Base-by-base conservation (phyloP, 1,140 invertebrate species). In the Cecropterus lyciades region DNA sequence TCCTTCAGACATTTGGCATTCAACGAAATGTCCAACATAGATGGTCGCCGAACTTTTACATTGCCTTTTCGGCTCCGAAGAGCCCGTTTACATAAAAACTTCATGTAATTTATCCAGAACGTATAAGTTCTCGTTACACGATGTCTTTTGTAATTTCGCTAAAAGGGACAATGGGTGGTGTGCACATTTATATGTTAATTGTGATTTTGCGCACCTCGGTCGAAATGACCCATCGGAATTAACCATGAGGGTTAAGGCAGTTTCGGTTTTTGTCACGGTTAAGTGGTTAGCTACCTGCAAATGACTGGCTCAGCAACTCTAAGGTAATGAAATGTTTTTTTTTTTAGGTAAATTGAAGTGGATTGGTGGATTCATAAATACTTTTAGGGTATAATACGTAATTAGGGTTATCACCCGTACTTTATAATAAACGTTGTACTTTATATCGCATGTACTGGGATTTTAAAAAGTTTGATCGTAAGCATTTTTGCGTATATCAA, bases 111-210 rank as follows among this genome's bases (percentile, higher is more conserved):
- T 59, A 59, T 49, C 55, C 16, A 27, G n/a, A 14, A 48, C 43
- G 15, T 52, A 55, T 48, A 33, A 55, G 11, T 7, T 17, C 20
- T 52, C 49, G 46, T 67, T 37, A 67, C 60, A 55, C 37, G 11
- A n/a, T 62, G 66, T 63, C 51, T 68, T 68, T 63, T 63, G 66
- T 63, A 68, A 63, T 68, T 68, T 56, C 37, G 59, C 66, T 68
- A 68, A 68, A 68, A 68, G 66, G 66, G 14, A 13, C 66, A 48
- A 10, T 40, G 51, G 45, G 24, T 55, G 42, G 33, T 27, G 40
- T 20, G 33, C 10, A 43, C 66, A 68, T 68, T 63, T 68, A 37
- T 68, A 63, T 68, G 66, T 68, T 62, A 68, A 68, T 62, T 65
- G 52, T 65, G 46, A 56, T 56, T 62, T 62, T 56, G 51, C 45